These are phyloP conservation scores for Lepidotrigona ventralis DNA, from an alignment of 1,140 invertebrate genomes.

Conservation along the genomic window DNA sequence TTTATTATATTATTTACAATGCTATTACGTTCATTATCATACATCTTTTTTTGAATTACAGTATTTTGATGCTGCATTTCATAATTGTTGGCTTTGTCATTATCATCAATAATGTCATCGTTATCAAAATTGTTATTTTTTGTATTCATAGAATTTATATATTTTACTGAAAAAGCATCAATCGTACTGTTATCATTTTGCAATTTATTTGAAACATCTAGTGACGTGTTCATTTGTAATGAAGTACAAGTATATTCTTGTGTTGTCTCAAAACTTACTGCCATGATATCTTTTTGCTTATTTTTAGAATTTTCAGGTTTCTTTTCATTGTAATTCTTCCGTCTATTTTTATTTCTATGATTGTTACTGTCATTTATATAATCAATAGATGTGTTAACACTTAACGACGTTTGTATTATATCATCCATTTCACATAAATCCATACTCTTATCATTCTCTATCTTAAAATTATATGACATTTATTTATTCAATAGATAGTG, in stretches of 20 bases:
- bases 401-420: conserved; percentile 50
- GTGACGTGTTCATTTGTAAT: conserved; percentile 70
- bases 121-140: background rate
- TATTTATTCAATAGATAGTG: conserved; percentile 57
- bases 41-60: background rate
- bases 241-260: conserved; percentile 60
- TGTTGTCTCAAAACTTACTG: background rate
- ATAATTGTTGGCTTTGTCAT: background rate
- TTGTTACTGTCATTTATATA: background rate
- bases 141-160: background rate
- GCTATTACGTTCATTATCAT: background rate
- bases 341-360: background rate
- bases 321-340: background rate
- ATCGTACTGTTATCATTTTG: background rate
- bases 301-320: conserved; percentile 2
- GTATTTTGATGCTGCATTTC: background rate
- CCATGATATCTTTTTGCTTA: background rate
- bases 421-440: conserved; percentile 9
- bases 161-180: background rate
- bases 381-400: conserved; percentile 70
- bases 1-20: conserved; percentile 19
- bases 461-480: background rate
- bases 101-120: background rate
- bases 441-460: conserved; percentile 32
- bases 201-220: conserved; percentile 54